Conservation (phyloP, 2,797 vertebrate genomes). For the Lycodopsis pacificus region DNA sequence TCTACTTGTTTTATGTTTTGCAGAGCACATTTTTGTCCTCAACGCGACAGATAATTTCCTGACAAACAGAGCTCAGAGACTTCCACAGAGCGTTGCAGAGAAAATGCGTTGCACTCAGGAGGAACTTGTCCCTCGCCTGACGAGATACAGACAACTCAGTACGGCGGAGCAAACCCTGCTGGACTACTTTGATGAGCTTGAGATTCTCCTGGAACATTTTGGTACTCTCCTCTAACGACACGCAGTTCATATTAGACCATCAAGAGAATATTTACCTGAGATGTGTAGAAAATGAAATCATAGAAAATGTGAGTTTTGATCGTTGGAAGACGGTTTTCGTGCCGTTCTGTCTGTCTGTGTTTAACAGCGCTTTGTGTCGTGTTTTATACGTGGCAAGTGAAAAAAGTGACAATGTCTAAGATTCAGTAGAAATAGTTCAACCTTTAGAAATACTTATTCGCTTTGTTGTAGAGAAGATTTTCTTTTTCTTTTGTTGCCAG, state of each 20-base stretch:
- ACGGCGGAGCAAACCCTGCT: constrained; percentile 85
- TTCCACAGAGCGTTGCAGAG: constrained; percentile 85
- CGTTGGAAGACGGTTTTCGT: too few species aligned
- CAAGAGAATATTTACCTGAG: neutral
- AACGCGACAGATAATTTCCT: constrained; percentile 91
- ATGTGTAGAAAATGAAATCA: neutral
- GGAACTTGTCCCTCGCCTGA: constrained; percentile 81
- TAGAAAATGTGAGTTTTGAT: too few species aligned
- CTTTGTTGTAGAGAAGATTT: neutral
- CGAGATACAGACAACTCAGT: constrained; percentile 81
- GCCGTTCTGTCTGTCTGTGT: too few species aligned
- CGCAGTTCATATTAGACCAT: neutral
- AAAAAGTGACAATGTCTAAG: too few species aligned
- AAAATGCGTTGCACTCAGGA: constrained; percentile 86
- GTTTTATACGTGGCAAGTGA: neutral
- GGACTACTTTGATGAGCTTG: constrained; percentile 94
- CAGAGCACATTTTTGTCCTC: constrained; percentile 90
- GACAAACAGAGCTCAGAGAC: constrained; percentile 85
- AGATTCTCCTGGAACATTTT: constrained; percentile 90
- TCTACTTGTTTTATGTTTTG: neutral
- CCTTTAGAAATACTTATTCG: neutral
- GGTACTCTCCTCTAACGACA: constrained; percentile 77
- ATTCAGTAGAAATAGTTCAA: neutral
- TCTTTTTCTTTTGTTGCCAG: too few species aligned
- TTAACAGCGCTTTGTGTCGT: too few species aligned